A percentile compares a stretch with the other conserved stretches of the same genome.
Evolutionary conservation across 1,140 invertebrate genomes (phyloP).

Genomic region (Eulimnadia texana): DNA sequence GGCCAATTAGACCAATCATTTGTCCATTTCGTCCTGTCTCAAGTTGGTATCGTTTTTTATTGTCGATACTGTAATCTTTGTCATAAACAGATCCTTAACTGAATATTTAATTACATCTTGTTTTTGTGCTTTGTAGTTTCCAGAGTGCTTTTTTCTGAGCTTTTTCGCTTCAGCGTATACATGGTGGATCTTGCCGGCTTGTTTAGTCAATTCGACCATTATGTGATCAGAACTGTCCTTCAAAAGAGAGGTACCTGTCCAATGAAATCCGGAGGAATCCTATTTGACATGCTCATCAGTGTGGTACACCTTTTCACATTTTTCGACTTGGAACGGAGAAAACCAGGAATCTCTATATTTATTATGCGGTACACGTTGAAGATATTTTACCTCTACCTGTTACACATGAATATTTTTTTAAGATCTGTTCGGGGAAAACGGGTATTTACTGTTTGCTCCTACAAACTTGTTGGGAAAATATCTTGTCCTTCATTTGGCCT

Average conservation of each 20-base stretch:
- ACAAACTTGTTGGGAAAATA: background rate
- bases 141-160: slow-evolving; percentile 32
- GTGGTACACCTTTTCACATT: slow-evolving; percentile 14
- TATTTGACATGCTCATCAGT: slow-evolving; percentile 8
- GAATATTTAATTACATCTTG: background rate
- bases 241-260: slow-evolving; percentile 5
- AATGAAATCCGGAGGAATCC: slow-evolving; percentile 3
- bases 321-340: slow-evolving; percentile 7
- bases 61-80: too few species aligned
- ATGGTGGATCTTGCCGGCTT: slow-evolving; percentile 24
- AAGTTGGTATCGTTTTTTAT: too few species aligned
- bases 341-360: slow-evolving; percentile 9
- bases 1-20: too few species aligned
- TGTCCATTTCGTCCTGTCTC: too few species aligned
- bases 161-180: slow-evolving; percentile 27
- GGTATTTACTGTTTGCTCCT: slow-evolving; percentile 2
- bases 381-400: background rate
- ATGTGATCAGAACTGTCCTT: slow-evolving; percentile 30
- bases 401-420: background rate
- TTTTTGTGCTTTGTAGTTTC: background rate
- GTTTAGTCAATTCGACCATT: slow-evolving; percentile 31
- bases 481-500: background rate
- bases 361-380: slow-evolving; percentile 4
- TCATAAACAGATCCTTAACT: background rate
- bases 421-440: slow-evolving; percentile 13